Evolutionary conservation across 1,140 invertebrate genomes (phyloP).

Genomic region (Babylonia areolata): DNA sequence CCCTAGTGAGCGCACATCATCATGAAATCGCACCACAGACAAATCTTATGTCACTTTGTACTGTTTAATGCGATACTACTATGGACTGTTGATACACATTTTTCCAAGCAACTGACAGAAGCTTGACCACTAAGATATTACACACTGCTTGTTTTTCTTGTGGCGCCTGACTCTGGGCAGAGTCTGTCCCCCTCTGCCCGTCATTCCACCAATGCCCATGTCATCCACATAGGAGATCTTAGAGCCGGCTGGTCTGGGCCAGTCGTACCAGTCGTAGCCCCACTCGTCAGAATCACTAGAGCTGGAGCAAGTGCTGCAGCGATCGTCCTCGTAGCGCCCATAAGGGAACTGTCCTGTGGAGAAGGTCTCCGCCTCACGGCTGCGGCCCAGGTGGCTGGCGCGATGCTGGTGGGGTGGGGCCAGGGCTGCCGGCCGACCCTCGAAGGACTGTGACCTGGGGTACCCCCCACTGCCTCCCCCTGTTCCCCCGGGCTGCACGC

Average conservation of each 20-base stretch:
- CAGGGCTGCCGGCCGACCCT: constrained; percentile 55
- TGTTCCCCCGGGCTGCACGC: constrained; percentile 44
- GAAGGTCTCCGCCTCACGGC: constrained; percentile 4
- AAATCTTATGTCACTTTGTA: no score
- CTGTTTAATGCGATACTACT: neutral
- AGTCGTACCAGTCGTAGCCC: constrained; percentile 64
- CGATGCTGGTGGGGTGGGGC: neutral
- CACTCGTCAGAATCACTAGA: constrained; percentile 69
- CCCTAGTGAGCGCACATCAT: no score
- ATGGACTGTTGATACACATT: neutral
- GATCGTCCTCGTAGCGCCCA: constrained; percentile 55
- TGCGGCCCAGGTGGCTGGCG: constrained; percentile 18
- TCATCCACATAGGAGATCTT: constrained; percentile 72
- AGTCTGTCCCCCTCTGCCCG: constrained; percentile 43
- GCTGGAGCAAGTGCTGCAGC: constrained; percentile 72
- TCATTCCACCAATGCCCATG: constrained; percentile 61
- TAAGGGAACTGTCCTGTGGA: constrained; percentile 39
- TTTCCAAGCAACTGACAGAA: neutral
- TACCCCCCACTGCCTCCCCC: constrained; percentile 45
- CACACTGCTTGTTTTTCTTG: constrained; percentile 67
- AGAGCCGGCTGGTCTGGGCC: constrained; percentile 44
- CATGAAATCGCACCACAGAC: no score
- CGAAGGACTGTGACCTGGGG: constrained; percentile 70
- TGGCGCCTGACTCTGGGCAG: constrained; percentile 55
- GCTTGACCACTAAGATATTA: constrained; percentile 54